Evolutionary conservation across 2,888 invertebrate genomes (phyloP).

Genomic region (Pelosia muscerda): DNA sequence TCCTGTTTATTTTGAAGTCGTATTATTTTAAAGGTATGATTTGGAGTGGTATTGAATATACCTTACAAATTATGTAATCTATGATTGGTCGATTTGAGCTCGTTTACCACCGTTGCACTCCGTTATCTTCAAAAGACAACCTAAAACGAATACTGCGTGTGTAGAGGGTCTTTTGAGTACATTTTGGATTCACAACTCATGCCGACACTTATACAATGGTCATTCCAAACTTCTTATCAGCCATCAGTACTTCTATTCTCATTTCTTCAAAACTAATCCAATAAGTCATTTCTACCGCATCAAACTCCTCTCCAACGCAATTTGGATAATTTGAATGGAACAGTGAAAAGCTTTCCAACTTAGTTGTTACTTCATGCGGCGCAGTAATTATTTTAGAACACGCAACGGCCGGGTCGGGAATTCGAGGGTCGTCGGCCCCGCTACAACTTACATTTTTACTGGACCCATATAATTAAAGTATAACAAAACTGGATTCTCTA

Average conservation of each 20-base stretch:
- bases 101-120: too few species aligned
- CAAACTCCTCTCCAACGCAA: not conserved
- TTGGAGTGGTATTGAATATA: too few species aligned
- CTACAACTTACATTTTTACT: conserved; percentile 2
- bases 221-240: too few species aligned
- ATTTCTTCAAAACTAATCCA: not conserved
- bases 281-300: not conserved
- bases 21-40: too few species aligned
- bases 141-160: too few species aligned
- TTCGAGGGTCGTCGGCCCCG: conserved; percentile 6
- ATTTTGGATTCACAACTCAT: too few species aligned
- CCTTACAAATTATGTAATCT: too few species aligned
- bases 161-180: too few species aligned
- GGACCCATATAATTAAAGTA: conserved; percentile 7
- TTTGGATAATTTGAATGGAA: conserved; percentile 15
- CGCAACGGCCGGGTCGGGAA: conserved; percentile 24
- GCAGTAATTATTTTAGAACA: conserved; percentile 42
- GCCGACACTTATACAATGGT: too few species aligned
- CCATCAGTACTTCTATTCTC: not conserved
- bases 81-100: too few species aligned
- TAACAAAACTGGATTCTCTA: conserved; percentile 1
- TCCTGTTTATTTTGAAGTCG: too few species aligned
- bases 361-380: conserved; percentile 33
- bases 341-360: conserved; percentile 47
- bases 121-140: too few species aligned